phyloP scores from a whole-genome alignment of 2,888 invertebrate species.

The Cerceris rybyensis region DNA sequence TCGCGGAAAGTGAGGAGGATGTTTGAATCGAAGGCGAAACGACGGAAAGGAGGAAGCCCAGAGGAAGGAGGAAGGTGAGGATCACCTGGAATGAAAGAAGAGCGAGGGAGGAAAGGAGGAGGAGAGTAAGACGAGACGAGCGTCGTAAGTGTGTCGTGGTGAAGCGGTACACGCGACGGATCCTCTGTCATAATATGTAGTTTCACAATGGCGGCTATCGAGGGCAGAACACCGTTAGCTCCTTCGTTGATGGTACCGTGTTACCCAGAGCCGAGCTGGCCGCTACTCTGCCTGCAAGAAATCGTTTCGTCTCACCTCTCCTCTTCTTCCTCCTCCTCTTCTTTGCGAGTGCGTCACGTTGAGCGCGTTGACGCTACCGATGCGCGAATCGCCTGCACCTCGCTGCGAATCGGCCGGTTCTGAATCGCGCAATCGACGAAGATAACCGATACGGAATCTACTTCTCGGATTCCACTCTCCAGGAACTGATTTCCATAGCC shows the following conservation, averaged over 20 bases:
- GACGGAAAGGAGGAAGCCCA: no score
- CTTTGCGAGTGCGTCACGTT: slow-evolving; percentile 20
- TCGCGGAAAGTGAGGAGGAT: slow-evolving; percentile 4
- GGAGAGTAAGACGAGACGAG: slow-evolving; percentile 60
- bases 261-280: slow-evolving; percentile 67
- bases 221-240: slow-evolving; percentile 79
- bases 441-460: no score
- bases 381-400: slow-evolving; percentile 17
- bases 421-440: background rate
- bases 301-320: slow-evolving; percentile 44
- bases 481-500: no score
- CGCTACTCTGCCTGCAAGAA: slow-evolving; percentile 48
- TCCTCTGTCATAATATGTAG: slow-evolving; percentile 79
- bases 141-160: slow-evolving; percentile 76
- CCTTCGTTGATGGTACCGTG: slow-evolving; percentile 75
- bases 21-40: slow-evolving; percentile 6
- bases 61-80: slow-evolving; percentile 9
- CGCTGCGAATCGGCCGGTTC: background rate
- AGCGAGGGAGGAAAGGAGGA: slow-evolving; percentile 47
- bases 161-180: slow-evolving; percentile 76
- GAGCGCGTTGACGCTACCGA: slow-evolving; percentile 22
- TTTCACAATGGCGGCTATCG: slow-evolving; percentile 79
- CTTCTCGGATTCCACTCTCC: no score
- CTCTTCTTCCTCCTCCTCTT: background rate
- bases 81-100: slow-evolving; percentile 13